phyloP scores from a whole-genome alignment of 2,113 vertebrate genomes.

The Piaya cayana region DNA sequence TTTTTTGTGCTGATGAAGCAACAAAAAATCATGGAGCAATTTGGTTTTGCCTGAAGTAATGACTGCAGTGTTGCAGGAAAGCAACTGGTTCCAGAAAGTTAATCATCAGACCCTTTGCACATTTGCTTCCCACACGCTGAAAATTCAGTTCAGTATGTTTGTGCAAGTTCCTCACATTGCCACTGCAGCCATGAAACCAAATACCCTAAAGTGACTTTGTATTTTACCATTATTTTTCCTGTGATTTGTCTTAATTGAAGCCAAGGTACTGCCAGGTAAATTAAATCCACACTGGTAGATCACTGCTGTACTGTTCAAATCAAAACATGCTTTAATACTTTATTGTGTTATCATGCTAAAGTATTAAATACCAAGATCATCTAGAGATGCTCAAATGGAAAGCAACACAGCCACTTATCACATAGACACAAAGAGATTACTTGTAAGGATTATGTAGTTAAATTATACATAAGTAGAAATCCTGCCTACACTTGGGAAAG shows the following conservation, averaged over 20 bases:
- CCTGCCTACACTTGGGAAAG: neutral
- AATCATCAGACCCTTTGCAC: slow-evolving; percentile 32
- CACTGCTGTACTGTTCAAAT: neutral
- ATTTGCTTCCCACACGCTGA: slow-evolving; percentile 35
- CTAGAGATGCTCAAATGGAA: neutral
- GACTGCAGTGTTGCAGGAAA: neutral
- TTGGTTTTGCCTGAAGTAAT: slow-evolving; percentile 49
- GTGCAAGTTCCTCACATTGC: neutral
- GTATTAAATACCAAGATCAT: neutral
- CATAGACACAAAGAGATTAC: neutral
- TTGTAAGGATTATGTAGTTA: neutral
- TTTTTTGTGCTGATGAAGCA: slow-evolving; percentile 49
- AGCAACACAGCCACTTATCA: neutral
- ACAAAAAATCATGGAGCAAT: neutral
- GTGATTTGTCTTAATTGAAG: neutral
- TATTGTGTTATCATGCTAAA: neutral
- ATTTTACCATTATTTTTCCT: neutral
- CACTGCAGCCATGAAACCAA: neutral
- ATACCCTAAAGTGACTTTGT: neutral
- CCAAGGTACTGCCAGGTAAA: neutral
- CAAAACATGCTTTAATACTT: neutral
- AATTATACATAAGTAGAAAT: neutral
- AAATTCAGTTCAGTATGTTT: neutral
- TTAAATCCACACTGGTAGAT: neutral
- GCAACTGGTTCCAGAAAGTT: slow-evolving; percentile 31